phyloP scores from a whole-genome alignment of 2,797 vertebrate species.

The Lepilemur septentrionalis region DNA sequence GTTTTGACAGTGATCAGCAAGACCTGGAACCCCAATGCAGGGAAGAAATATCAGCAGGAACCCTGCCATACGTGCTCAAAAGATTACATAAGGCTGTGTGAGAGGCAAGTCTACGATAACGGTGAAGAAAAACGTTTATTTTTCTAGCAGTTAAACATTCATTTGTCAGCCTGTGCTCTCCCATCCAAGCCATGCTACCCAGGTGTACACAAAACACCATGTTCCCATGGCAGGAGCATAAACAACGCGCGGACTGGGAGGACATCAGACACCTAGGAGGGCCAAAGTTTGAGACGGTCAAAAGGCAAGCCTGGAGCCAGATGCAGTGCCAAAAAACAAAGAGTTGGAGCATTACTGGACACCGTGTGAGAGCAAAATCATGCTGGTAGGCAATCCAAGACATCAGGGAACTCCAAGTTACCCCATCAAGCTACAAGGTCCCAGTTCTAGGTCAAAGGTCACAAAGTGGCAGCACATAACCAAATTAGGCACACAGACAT shows the following conservation, averaged over 20 bases:
- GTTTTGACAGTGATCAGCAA: background rate
- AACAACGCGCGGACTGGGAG: constrained; percentile 56
- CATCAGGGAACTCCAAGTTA: background rate
- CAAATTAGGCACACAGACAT: background rate
- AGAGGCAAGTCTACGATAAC: background rate
- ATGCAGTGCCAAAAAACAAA: background rate
- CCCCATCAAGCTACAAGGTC: background rate
- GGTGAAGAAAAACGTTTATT: background rate
- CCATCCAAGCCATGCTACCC: background rate
- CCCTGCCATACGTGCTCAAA: background rate
- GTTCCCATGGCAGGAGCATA: background rate
- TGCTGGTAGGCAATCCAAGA: background rate
- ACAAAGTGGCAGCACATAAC: background rate
- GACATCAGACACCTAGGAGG: constrained; percentile 48
- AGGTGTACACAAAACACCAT: constrained; percentile 31
- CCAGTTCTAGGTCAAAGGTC: background rate
- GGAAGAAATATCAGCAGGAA: background rate
- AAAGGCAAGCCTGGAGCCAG: background rate
- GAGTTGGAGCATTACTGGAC: background rate
- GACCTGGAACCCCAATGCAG: background rate
- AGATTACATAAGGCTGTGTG: background rate
- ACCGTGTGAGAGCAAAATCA: background rate
- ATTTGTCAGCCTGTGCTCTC: background rate
- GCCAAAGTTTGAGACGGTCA: constrained; percentile 7
- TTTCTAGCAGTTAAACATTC: constrained; percentile 18